Evolutionary conservation across 2,797 vertebrate species (phyloP).

Genomic region (Sphenodon punctatus): DNA sequence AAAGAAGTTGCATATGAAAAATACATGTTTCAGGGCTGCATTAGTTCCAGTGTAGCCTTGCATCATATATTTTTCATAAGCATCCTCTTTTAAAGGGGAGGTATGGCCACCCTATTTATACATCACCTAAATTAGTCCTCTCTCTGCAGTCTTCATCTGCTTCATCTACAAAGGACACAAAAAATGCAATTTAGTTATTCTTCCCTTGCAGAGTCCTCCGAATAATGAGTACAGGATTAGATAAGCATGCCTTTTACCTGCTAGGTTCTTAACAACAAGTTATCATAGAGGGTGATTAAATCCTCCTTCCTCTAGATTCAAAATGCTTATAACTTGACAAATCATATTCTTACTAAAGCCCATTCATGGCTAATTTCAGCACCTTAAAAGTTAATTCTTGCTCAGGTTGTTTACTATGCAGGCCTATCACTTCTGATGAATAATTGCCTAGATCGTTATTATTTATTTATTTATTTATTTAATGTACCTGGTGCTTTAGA

Average conservation of each 20-base stretch:
- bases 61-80: too few species aligned
- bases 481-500: too few species aligned
- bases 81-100: too few species aligned
- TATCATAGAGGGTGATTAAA: not conserved
- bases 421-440: not conserved
- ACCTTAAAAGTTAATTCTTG: not conserved
- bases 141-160: slow-evolving; percentile 20
- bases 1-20: too few species aligned
- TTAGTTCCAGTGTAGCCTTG: too few species aligned
- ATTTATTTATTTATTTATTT: not conserved
- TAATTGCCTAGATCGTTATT: too few species aligned
- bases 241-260: not conserved
- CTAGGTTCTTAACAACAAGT: not conserved
- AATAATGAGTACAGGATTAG: not conserved
- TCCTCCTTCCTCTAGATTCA: not conserved
- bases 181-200: not conserved
- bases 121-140: slow-evolving; percentile 28
- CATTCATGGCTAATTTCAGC: not conserved
- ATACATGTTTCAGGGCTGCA: too few species aligned
- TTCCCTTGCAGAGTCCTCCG: not conserved
- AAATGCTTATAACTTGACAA: not conserved
- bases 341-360: not conserved
- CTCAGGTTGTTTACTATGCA: not conserved
- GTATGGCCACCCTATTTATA: too few species aligned
- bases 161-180: not conserved